A percentile compares a stretch with the other conserved stretches of the same genome.
These are phyloP conservation scores for Xerus inauris DNA, from an alignment of 2,113 vertebrate species.

Conservation along the genomic window DNA sequence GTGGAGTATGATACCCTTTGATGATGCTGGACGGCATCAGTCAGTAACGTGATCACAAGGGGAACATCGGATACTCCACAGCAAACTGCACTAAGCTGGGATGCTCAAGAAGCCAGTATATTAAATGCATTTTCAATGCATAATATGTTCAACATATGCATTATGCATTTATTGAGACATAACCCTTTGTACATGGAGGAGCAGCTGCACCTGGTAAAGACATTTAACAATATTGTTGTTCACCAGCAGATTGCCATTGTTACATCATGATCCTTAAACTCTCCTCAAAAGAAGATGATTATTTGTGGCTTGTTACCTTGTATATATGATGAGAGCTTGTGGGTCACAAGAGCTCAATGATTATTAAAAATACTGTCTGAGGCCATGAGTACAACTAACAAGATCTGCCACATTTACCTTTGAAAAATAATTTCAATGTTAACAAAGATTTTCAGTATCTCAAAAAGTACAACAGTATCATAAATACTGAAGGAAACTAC, in stretches of 20 bases:
- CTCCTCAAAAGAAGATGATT: constrained; percentile 25
- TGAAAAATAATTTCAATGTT: constrained; percentile 33
- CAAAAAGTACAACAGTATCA: neutral
- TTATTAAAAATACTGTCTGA: neutral
- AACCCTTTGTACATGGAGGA: too few species aligned
- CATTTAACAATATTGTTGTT: neutral
- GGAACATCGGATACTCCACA: neutral
- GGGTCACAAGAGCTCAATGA: neutral
- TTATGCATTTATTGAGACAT: neutral
- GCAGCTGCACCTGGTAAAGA: neutral
- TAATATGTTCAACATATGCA: neutral
- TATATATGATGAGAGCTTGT: neutral
- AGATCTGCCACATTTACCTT: neutral
- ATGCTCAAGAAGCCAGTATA: neutral
- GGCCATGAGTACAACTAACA: neutral
- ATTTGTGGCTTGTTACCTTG: neutral
- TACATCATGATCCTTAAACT: neutral
- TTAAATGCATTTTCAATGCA: neutral
- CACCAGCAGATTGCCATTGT: neutral
- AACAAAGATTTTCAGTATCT: neutral
- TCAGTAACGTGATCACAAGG: neutral
- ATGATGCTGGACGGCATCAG: neutral
- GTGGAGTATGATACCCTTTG: neutral
- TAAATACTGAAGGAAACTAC: constrained; percentile 62
- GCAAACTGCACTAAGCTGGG: neutral